Conservation (phyloP, 2,888 invertebrate species). For the Spodoptera picta region DNA sequence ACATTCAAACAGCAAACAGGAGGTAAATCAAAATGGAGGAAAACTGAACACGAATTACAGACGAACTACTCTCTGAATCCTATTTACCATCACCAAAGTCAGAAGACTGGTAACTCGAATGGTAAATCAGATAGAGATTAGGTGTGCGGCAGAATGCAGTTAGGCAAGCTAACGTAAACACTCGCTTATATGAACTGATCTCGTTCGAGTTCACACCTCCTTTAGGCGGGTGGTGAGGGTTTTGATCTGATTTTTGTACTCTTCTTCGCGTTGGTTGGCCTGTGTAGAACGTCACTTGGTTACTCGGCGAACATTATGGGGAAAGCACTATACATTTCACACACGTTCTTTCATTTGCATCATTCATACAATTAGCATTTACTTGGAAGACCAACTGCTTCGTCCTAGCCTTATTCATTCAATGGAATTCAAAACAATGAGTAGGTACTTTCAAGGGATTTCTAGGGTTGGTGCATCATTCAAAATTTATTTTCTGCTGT, state of each 20-base stretch:
- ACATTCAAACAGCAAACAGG: conserved; percentile 74
- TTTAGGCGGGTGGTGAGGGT: conserved; percentile 99
- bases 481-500: conserved; percentile 20
- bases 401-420: conserved; percentile 44
- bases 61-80: conserved; percentile 72
- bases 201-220: conserved; percentile 93
- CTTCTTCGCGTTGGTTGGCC: conserved; percentile 99
- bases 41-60: conserved; percentile 70
- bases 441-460: conserved; percentile 28
- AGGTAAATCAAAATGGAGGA: conserved; percentile 61
- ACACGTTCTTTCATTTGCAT: conserved; percentile 41
- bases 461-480: conserved; percentile 84
- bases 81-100: conserved; percentile 66
- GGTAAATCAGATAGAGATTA: conserved; percentile 68
- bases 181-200: conserved; percentile 75
- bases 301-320: conserved; percentile 53
- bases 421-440: conserved; percentile 42
- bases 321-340: conserved; percentile 23
- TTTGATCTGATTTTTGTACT: conserved; percentile 99
- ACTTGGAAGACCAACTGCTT: conserved; percentile 39
- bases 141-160: conserved; percentile 80
- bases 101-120: conserved; percentile 38
- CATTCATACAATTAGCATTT: conserved; percentile 51
- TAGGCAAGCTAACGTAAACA: conserved; percentile 82
- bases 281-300: conserved; percentile 83